These are phyloP conservation scores for Cepphus grylle DNA, from an alignment of 2,113 vertebrate species.

Conservation along the genomic window DNA sequence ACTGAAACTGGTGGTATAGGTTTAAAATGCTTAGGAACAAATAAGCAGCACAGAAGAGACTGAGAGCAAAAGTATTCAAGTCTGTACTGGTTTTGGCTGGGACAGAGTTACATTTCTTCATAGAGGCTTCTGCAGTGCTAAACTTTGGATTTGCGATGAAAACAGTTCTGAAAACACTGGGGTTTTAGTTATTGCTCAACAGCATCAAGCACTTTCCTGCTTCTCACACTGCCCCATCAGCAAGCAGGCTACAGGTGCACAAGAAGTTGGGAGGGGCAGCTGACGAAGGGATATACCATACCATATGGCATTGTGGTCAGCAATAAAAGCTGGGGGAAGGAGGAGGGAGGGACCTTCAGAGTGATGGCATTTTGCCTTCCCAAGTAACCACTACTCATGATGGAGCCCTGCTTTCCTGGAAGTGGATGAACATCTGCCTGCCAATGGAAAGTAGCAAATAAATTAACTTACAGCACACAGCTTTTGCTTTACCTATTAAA, in stretches of 20 bases:
- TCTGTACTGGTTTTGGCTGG: neutral
- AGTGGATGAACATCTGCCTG: neutral
- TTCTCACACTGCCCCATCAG: neutral
- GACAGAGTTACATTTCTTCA: neutral
- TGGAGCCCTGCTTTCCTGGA: neutral
- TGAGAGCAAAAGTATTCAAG: neutral
- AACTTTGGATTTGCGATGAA: neutral
- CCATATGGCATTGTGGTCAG: neutral
- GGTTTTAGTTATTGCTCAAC: neutral
- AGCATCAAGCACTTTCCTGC: neutral
- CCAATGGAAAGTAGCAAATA: neutral
- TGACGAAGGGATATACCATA: neutral
- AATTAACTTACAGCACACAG: neutral
- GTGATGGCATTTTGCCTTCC: neutral
- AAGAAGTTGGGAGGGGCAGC: neutral
- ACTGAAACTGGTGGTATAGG: neutral
- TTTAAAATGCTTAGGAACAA: neutral
- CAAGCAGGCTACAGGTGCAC: neutral
- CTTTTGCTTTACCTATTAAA: neutral
- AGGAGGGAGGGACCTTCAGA: neutral
- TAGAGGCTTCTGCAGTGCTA: fast-evolving
- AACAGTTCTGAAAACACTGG: neutral
- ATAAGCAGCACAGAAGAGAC: neutral
- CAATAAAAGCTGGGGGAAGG: neutral
- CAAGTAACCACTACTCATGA: fast-evolving